These are phyloP conservation scores for Planococcus citri DNA, from an alignment of 1,140 invertebrate genomes.

Conservation along the genomic window DNA sequence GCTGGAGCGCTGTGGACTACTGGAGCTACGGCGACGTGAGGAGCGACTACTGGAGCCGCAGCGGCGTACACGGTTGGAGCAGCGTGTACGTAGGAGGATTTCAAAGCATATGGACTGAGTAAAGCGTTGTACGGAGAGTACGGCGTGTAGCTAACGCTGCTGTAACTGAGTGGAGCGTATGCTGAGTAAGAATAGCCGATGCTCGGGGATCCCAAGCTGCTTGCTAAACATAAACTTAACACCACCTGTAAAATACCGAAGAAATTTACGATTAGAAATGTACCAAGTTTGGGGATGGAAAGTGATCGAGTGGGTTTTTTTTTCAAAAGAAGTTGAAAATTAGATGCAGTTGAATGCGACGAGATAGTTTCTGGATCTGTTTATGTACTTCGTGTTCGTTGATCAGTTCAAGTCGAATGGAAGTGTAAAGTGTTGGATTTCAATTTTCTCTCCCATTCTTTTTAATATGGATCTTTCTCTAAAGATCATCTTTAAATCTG, in stretches of 20 bases:
- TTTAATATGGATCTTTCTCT: no score
- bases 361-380: no score
- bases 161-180: conserved; percentile 16
- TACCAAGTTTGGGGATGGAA: no score
- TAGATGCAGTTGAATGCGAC: no score
- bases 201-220: conserved; percentile 22
- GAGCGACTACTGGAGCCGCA: conserved; percentile 33
- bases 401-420: no score
- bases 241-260: conserved; percentile 15
- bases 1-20: conserved; percentile 37
- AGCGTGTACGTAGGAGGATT: conserved; percentile 25
- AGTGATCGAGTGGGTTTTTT: no score
- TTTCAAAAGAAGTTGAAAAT: no score
- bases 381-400: no score
- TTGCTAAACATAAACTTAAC: conserved; percentile 22
- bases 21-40: conserved; percentile 30
- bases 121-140: conserved; percentile 10
- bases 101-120: not conserved
- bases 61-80: conserved; percentile 24
- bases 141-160: not conserved
- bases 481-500: no score
- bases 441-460: no score
- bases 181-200: conserved; percentile 23
- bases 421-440: no score
- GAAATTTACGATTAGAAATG: no score